phyloP scores from a whole-genome alignment of 2,888 invertebrate genomes.

The Apotomis betuletana region DNA sequence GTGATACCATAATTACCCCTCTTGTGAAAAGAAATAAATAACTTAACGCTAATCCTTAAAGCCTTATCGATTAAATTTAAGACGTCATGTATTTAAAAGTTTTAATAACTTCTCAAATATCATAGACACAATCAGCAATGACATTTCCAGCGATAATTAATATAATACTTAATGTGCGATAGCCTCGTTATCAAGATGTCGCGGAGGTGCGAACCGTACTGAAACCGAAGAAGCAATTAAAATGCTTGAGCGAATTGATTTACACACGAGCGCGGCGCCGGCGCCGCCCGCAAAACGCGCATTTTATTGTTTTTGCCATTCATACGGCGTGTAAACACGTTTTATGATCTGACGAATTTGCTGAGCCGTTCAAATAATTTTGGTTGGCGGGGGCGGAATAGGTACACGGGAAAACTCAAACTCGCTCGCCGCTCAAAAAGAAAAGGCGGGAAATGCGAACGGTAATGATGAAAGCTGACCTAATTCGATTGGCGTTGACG shows the following conservation, averaged over 20 bases:
- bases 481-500: too few species aligned
- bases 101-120: slow-evolving; percentile 35
- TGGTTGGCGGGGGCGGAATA: slow-evolving; percentile 4
- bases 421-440: neutral
- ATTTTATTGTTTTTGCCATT: slow-evolving; percentile 53
- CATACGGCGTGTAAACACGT: slow-evolving; percentile 52
- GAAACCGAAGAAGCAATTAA: slow-evolving; percentile 63
- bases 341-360: slow-evolving; percentile 47
- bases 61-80: neutral
- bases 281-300: slow-evolving; percentile 45
- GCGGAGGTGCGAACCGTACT: slow-evolving; percentile 63
- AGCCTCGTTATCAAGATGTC: slow-evolving; percentile 57
- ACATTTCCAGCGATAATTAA: slow-evolving; percentile 58
- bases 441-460: neutral
- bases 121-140: slow-evolving; percentile 49
- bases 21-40: too few species aligned
- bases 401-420: neutral
- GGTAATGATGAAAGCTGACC: neutral
- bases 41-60: too few species aligned
- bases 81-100: neutral
- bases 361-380: slow-evolving; percentile 37
- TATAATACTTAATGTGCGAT: slow-evolving; percentile 58
- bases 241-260: slow-evolving; percentile 61
- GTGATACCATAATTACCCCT: too few species aligned
- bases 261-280: slow-evolving; percentile 48